phyloP scores from a whole-genome alignment of 2,888 invertebrate species.

The Clistopyga incitator region DNA sequence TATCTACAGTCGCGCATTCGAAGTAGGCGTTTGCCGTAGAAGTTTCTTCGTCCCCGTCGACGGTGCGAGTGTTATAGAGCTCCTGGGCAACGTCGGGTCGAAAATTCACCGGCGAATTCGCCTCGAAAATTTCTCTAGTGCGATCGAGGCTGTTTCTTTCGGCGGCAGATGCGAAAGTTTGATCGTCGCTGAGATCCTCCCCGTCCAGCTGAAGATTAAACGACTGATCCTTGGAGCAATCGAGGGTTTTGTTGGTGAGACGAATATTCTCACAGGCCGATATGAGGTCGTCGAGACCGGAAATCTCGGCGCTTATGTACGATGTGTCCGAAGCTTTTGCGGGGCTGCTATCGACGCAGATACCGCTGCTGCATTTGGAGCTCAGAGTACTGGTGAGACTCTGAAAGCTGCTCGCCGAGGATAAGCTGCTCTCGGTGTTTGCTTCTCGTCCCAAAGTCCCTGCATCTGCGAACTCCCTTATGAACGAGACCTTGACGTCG shows the following conservation, averaged over 20 bases:
- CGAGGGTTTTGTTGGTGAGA: conserved; percentile 66
- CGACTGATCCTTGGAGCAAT: conserved; percentile 36
- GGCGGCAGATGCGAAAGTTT: conserved; percentile 77
- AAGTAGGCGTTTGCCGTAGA: conserved; percentile 7
- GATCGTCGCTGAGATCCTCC: conserved; percentile 75
- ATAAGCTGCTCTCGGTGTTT: conserved; percentile 70
- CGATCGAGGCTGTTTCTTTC: conserved; percentile 67
- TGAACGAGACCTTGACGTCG: conserved; percentile 79
- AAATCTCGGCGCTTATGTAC: conserved; percentile 74
- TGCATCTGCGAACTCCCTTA: conserved; percentile 79
- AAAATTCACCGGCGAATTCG: conserved; percentile 11
- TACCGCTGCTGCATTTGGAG: conserved; percentile 77
- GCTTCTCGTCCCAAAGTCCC: conserved; percentile 17
- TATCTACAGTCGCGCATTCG: conserved; percentile 29
- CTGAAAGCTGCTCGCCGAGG: conserved; percentile 80
- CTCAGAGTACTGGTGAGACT: conserved; percentile 77
- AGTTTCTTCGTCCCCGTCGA: conserved; percentile 21
- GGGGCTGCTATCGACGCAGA: conserved; percentile 72
- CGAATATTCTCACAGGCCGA: conserved; percentile 76
- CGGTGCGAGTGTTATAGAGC: conserved; percentile 45
- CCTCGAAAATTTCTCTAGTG: conserved; percentile 23
- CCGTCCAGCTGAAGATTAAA: conserved; percentile 41
- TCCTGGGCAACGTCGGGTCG: conserved; percentile 1
- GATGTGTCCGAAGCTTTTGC: conserved; percentile 69
- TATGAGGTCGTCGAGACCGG: conserved; percentile 79